Evolutionary conservation across 2,797 vertebrate genomes (phyloP), one percentile per base, ranked within the genome.

Genomic region (Mormyrops attenuatus): DNA sequence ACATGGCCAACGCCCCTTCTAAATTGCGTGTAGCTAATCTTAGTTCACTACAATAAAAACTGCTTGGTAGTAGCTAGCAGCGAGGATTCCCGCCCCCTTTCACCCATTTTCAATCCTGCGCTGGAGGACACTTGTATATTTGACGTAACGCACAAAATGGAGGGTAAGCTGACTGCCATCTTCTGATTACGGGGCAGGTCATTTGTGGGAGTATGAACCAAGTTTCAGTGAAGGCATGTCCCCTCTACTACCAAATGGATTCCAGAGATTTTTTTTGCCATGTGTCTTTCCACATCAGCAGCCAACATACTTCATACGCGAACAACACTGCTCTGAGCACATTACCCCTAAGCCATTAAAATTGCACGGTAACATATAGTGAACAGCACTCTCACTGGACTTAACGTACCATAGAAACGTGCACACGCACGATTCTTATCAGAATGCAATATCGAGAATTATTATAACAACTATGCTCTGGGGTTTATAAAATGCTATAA

Each of bases 131-230:
- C 34, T 17, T 41, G 47, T 60, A 49, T 86, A 8, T 47, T 88
- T 53, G 90, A 90, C 80, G 84, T 73, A 84, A 88, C 44, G 87
- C 91, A 92, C 93, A 95, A 96, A 96, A 96, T 96, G 95, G 95
- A 95, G 94, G 93, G 90, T 91, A 85, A 84, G 91, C 63, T 57
- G 89, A 87, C 69, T 77, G 69, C 92, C 91, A 90, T 91, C 91
- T 92, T 90, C 90, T 90, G 88, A 88, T 87, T 90, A 86, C 89
- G 52, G 93, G 92, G 92, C 80, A 91, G 94, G 94, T 93, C 93
- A 94, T 88, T 85, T 87, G 90, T 91, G 80, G 90, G 91, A 93
- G 91, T 92, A 50, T 88, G 87, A 88, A 88, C 57, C 60, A 44
- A 88, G 57, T 49, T 22, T 47, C 88, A 50, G 22, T 50, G 77